Base-by-base conservation (phyloP, 64 coral and sea anemone species). In the Pocillopora damicornis region DNA sequence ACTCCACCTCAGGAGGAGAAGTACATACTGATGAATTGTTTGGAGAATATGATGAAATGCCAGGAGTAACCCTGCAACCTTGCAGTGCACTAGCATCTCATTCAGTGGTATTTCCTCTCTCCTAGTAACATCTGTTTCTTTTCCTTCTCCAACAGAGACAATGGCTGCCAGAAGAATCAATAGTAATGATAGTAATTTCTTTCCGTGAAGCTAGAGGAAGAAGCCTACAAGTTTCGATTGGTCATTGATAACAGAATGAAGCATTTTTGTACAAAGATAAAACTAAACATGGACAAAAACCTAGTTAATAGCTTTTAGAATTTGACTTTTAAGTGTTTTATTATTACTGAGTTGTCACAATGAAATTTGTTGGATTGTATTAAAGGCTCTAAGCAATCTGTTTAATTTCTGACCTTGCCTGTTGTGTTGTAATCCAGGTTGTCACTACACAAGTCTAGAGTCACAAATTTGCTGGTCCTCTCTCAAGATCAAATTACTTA, bases 251-350 rank as follows among this genome's bases (percentile, higher is more conserved):
- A 69, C 23, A 22, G 20, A 69, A n/a, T 69, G 66, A 23, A 23
- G 66, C 66, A 63, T 69, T 69, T 69, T 69, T 69, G 66, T 69
- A 69, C 66, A 69, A 69, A 69, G 66, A 69, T 20, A 6, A 69
- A 69, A 22, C 20, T 4, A 25, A 69, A 23, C 66, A n/a, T 8
- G 15, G 63, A 5, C 15, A 66, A 66, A 66, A 16, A 66, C 4
- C 20, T n/a, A 69, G 22, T 69, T 69, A n/a, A 69, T 69, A n/a
- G 5, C 0, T 69, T 69, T 69, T 69, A 69, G 66, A 23, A 69
- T n/a, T 69, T 69, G 20, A n/a, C 9, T 1, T n/a, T n/a, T 5
- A n/a, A 10, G 20, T 69, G 66, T 69, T 69, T 69, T 69, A 69
- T n/a, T 69, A 69, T 22, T 11, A 69, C 20, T 18, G 20, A 69